Base-by-base conservation (phyloP, 2,113 vertebrate species). In the Laterallus jamaicensis region DNA sequence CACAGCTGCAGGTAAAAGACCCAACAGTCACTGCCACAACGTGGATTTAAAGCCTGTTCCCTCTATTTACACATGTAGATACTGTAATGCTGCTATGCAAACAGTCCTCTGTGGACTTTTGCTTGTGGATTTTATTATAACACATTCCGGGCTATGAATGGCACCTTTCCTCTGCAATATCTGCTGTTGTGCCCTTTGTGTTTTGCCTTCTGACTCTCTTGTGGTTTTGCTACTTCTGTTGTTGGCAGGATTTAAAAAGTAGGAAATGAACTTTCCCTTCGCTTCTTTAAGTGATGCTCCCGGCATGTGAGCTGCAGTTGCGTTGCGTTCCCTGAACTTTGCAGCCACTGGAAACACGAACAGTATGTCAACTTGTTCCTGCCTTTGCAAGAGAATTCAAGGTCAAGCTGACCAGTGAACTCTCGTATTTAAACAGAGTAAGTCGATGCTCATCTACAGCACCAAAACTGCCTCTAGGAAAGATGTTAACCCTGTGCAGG, bases 341-440 rank as follows among this genome's bases (percentile, higher is more conserved):
- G 91, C 94, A 87, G 93, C 74, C 96, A 82, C 93, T 94, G 77
- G 88, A 94, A 96, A 91, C 80, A 63, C 9, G 18, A 93, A 81
- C 86, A 60, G 66, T 76, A 85, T 90, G 92, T 93, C 94, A 95
- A 39, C 90, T 88, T 83, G 86, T 92, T 87, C 93, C 92, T 91
- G 83, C 13, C 88, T 94, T 31, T 79, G 88, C 71, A 29, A 82
- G 93, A 95, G 90, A 97, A 95, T 90, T 80, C 95, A 95, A 97
- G 97, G 96, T 96, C 94, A 95, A 86, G 94, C 90, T 91, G 91
- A 96, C 94, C 93, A 95, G 90, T 62, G 93, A 97, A 96, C 96
- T 95, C 93, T 82, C 10, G 2, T 79, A 82, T 95, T 95, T 70
- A 67, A 92, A 37, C 82, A 11, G 74, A 39, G 80, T 76, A 49